Base-by-base conservation (phyloP, 1,140 invertebrate species). In the Leptopilina clavipes region DNA sequence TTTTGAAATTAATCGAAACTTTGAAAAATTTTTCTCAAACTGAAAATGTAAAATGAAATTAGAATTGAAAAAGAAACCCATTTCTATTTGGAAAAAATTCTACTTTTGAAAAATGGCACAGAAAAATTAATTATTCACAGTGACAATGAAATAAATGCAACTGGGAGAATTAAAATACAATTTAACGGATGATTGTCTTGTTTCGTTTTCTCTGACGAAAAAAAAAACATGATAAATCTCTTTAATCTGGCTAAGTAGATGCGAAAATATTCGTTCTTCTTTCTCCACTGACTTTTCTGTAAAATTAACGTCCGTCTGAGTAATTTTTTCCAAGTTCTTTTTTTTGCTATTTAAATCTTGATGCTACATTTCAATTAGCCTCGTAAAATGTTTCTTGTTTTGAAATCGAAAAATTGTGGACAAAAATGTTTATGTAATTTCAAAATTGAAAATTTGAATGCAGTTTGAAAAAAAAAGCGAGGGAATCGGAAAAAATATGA, bases 201-300 rank as follows among this genome's bases (percentile, higher is more conserved):
- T 31, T 14, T 65, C 25, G 11, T 2, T 37, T 37, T 19, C 14
- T 8, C 37, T 8, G 5, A 1, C 5, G 7, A 40, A 40, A 31
- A 65, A 65, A 59, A 31, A 14, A 65, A 6, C 59, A n/a, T 37
- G 59, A 65, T 65, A 31, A 65, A 65, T 65, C 59, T 7, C 59
- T 65, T 65, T 65, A 65, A 65, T 65, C 59, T 65, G 59, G 59
- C 22, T 65, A 65, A 65, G 59, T 65, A 65, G 59, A 65, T 31
- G 25, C 11, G 25, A n/a, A 22, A 31, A 31, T 11, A 65, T 65
- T 19, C 22, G 25, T 22, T 65, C 31, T 31, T 31, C 59, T 37
- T 31, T 65, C 25, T 65, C 25, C 59, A 31, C 22, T 65, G 59
- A 65, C 22, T 65, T 37, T 31, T 65, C 19, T 65, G 59, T 31